Percentiles rank a stretch among this genome's conserved stretches.
Evolutionary conservation across 2,797 vertebrate species (phyloP).

Genomic region (Balearica regulorum): DNA sequence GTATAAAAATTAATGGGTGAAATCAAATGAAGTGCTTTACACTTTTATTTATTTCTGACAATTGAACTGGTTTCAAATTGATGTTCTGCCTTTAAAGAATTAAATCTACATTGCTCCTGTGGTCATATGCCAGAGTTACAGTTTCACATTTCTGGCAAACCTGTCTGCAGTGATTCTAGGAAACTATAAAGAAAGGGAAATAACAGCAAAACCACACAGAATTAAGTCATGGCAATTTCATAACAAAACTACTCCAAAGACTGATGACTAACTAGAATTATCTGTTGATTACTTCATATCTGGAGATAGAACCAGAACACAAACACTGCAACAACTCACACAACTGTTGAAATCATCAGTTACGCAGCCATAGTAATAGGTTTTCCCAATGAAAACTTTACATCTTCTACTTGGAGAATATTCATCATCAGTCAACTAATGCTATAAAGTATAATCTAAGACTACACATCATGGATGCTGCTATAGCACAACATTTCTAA

Average conservation of each 20-base stretch:
- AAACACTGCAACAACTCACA: not conserved
- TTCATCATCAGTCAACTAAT: not conserved
- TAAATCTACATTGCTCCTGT: not conserved
- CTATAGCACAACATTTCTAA: not conserved
- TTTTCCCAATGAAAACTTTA: not conserved
- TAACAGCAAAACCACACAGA: not conserved
- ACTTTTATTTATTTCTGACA: not conserved
- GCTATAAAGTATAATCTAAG: not conserved
- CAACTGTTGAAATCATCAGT: not conserved
- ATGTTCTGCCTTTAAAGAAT: not conserved
- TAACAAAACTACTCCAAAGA: not conserved
- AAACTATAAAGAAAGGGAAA: not conserved
- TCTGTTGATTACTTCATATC: not conserved
- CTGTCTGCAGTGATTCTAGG: not conserved
- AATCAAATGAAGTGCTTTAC: not conserved
- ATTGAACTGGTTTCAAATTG: not conserved
- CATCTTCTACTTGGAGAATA: not conserved
- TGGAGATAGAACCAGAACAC: not conserved
- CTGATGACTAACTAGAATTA: not conserved
- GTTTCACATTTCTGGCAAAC: not conserved
- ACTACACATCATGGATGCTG: not conserved
- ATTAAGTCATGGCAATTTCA: not conserved
- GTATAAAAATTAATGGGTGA: not conserved
- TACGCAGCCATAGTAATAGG: not conserved
- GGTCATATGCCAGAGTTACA: not conserved